Percentiles rank a stretch among this genome's conserved stretches.
These are phyloP conservation scores for Lethenteron camtschaticum DNA, from an alignment of 2,113 vertebrate species.

Conservation along the genomic window DNA sequence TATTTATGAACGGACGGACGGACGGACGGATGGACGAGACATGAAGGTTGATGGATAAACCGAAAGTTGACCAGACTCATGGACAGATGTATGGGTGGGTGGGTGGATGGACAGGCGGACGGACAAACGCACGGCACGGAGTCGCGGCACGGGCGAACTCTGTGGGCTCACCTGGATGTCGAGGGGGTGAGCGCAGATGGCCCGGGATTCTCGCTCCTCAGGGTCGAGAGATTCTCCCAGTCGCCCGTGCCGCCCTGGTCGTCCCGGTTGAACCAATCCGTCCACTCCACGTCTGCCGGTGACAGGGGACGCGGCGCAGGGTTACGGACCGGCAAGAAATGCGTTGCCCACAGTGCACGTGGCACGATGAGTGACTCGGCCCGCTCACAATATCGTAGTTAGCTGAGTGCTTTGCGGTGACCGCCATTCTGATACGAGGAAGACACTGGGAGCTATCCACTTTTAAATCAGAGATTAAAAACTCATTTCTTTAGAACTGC, in stretches of 20 bases:
- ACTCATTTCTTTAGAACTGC: no score
- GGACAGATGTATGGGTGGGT: background rate
- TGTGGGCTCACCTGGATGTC: slow-evolving; percentile 52
- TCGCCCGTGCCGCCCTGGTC: slow-evolving; percentile 42
- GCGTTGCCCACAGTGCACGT: no score
- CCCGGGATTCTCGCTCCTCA: slow-evolving; percentile 39
- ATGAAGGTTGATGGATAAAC: background rate
- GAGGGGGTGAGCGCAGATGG: slow-evolving; percentile 50
- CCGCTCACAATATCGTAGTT: no score
- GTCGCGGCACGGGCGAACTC: background rate
- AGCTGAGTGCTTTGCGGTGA: no score
- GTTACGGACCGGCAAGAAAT: no score
- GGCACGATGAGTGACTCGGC: no score
- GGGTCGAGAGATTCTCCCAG: slow-evolving; percentile 60
- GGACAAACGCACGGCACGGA: background rate
- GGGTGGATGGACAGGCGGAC: no score
- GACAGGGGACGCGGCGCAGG: no score
- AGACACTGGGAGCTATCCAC: no score
- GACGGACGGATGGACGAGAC: no score
- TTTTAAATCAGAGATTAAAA: no score
- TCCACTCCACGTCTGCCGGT: slow-evolving; percentile 65
- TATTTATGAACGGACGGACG: background rate
- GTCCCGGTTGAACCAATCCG: slow-evolving; percentile 62
- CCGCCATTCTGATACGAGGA: no score
- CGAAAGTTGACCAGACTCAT: background rate